Base-by-base conservation (phyloP, 1,140 invertebrate genomes). In the Aphelinus atriplicis region DNA sequence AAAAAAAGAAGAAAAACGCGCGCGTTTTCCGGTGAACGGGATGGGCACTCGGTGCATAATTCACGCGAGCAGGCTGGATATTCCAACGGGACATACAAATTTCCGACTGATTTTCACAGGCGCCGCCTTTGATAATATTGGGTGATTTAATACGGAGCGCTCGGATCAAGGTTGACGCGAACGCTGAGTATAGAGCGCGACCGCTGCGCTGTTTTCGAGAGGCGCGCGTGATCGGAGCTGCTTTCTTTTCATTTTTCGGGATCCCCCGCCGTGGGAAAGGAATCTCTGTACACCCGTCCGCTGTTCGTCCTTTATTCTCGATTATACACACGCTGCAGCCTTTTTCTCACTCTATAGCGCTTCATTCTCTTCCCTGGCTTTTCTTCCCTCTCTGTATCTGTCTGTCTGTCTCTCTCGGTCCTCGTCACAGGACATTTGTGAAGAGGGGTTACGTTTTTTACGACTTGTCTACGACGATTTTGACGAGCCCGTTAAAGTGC, bases 401-500 rank as follows among this genome's bases (percentile, higher is more conserved):
- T 26, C 50, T 67, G n/a, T 56, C 58, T 73, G 47, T 26, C 26
- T 26, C 26, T 26, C 26, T 26, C 26, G 26, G 26, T 26, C 26
- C 26, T 26, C 26, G 26, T 26, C 26, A 26, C 26, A 26, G 26
- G 26, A 67, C 64, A 61, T 62, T 67, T 68, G 26, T 55, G 47
- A 60, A 62, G 60, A 62, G 48, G 50, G 5, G 61, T 73, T 68
- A 68, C 58, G 48, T 50, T n/a, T 69, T 71, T 67, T 66, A 66
- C 48, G 63, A 73, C 47, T 73, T 73, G 71, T 73, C 56, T 63
- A 48, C 73, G 58, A 63, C 46, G 45, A 56, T 55, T 62, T 74
- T 74, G 69, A 68, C 58, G 60, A 48, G 62, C 56, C 53, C 43
- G 50, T 65, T 64, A 63, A 61, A 63, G 3, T 53, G 56, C 26